Evolutionary conservation across 2,113 vertebrate genomes (phyloP).

Genomic region (Nycticebus coucang): DNA sequence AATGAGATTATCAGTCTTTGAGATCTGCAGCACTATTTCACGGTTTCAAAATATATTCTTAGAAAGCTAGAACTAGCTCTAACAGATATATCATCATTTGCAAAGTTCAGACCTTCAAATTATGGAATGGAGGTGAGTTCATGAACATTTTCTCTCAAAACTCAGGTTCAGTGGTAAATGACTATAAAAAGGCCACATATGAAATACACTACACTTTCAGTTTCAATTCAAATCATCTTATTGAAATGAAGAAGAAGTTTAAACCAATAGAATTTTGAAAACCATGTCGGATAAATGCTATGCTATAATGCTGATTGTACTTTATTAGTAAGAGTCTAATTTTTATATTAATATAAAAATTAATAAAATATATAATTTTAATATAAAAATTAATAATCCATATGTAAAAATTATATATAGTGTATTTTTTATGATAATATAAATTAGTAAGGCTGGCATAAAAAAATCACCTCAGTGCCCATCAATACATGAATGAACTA

Average conservation of each 20-base stretch:
- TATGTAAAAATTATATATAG: too few relatives aligned
- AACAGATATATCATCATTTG: background rate
- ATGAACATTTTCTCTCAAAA: slow-evolving; percentile 6
- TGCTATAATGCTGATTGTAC: background rate
- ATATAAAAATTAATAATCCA: too few relatives aligned
- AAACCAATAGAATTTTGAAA: background rate
- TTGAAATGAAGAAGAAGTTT: background rate
- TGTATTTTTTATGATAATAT: too few relatives aligned
- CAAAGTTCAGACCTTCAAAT: slow-evolving; percentile 34
- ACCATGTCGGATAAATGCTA: background rate
- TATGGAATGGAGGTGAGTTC: background rate
- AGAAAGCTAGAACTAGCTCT: background rate
- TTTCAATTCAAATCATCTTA: background rate
- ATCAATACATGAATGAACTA: too few relatives aligned
- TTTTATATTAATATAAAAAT: too few relatives aligned
- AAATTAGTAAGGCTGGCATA: too few relatives aligned
- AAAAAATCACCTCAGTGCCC: too few relatives aligned
- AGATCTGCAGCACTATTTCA: background rate
- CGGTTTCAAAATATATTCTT: background rate
- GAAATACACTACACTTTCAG: background rate
- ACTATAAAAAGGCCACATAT: background rate
- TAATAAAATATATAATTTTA: too few relatives aligned
- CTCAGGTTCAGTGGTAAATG: background rate
- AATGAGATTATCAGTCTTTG: background rate
- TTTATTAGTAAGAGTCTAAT: background rate